Evolutionary conservation across 2,797 vertebrate genomes (phyloP), one percentile per base, ranked within the genome.

Genomic region (Hyperoplus lanceolatus): DNA sequence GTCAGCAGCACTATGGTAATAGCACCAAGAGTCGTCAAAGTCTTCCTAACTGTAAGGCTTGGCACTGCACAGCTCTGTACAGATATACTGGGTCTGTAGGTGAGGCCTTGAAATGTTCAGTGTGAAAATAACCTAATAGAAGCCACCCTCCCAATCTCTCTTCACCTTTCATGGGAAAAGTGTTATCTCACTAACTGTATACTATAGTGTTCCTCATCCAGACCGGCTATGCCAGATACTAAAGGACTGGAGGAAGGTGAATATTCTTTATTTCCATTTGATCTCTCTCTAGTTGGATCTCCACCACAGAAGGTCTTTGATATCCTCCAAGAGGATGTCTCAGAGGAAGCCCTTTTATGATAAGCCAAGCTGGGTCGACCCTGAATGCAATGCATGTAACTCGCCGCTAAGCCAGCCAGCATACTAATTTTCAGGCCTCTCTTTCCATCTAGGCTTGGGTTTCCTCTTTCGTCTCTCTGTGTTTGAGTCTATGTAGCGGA

Each of bases 311-410:
- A 58, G 71, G 58, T 82, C 87, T 92, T 92, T 92, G 86, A 91
- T 91, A 77, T 87, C 54, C 71, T 86, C 76, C 73, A 77, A 86
- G 77, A 86, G 82, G 90, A 91, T 87, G 89, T 91, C 83, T 85
- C 86, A 84, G 72, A 89, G 86, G 83, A 90, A 90, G 79, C 70
- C 29, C 87, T 90, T 93, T 90, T 76, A 89, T 82, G 83, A 88
- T 85, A 80, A 83, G 85, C 85, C 90, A 90, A 84, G 83, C 79
- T 73, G 73, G 66, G 77, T 74, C 59, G 72, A 83, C 83, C 80
- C 79, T 82, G 85, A 87, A 68, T 75, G 57, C 39, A 2, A 64
- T 61, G 71, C 82, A 68, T 86, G 77, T 83, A 80, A 80, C 65
- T 79, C 11, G 7, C 66, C 3, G 50, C 69, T 75, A 56, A 82